phyloP scores from a whole-genome alignment of 2,888 invertebrate genomes.

The Habroteleia sp. region DNA sequence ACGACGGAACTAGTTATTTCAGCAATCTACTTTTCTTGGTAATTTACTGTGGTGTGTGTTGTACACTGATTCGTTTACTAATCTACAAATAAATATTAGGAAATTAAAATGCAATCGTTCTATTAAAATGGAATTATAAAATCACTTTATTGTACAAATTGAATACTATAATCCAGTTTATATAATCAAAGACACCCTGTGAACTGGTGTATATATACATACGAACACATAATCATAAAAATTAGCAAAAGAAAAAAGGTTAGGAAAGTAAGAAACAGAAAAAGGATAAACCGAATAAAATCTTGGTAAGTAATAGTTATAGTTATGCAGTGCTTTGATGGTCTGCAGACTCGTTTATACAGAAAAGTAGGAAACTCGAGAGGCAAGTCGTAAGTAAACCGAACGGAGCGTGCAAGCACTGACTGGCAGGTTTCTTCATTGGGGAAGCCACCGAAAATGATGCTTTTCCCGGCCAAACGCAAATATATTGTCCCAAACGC shows the following conservation, averaged over 20 bases:
- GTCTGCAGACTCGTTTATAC: conserved; percentile 48
- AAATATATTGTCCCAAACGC: conserved; percentile 72
- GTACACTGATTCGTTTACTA: no score
- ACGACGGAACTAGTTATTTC: no score
- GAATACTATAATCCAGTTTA: no score
- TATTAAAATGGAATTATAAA: no score
- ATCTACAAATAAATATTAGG: no score
- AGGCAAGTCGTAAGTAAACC: conserved; percentile 74
- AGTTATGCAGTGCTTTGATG: conserved; percentile 46
- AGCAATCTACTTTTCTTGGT: no score
- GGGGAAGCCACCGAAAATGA: conserved; percentile 81
- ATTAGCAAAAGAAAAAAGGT: neutral
- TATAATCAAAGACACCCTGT: no score
- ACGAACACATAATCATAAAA: no score
- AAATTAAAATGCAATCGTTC: no score
- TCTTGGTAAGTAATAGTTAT: conserved; percentile 46
- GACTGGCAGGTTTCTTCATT: conserved; percentile 81
- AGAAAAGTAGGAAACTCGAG: conserved; percentile 73
- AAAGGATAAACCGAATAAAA: conserved; percentile 22
- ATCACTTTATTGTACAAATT: no score
- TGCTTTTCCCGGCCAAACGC: conserved; percentile 70
- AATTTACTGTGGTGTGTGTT: no score
- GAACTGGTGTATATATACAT: no score
- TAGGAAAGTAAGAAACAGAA: neutral
- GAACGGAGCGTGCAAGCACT: conserved; percentile 73